Percentiles rank a stretch among this genome's conserved stretches.
Evolutionary conservation across 2,888 invertebrate genomes (phyloP).

Genomic region (Hololepta plana): DNA sequence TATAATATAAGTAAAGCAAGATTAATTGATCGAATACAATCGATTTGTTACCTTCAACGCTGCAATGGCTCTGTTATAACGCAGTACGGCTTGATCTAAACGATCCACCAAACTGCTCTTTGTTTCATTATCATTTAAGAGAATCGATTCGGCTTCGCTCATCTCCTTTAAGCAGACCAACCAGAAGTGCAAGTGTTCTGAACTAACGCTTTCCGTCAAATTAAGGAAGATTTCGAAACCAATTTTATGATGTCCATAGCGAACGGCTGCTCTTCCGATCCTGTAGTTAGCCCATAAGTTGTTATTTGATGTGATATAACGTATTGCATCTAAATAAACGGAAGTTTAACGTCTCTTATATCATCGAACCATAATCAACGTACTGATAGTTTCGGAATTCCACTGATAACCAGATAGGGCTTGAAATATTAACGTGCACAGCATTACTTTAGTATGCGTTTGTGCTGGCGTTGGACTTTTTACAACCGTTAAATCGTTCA

Average conservation of each 20-base stretch:
- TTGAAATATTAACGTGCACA: constrained; percentile 72
- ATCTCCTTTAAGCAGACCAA: constrained; percentile 61
- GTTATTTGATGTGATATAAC: constrained; percentile 22
- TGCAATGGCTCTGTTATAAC: constrained; percentile 47
- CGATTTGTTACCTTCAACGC: constrained; percentile 29
- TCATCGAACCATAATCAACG: no score
- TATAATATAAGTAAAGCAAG: constrained; percentile 14
- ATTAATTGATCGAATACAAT: constrained; percentile 2
- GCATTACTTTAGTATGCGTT: constrained; percentile 46
- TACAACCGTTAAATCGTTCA: constrained; percentile 22
- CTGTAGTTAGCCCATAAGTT: constrained; percentile 76
- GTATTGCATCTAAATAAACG: neutral
- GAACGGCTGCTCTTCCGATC: constrained; percentile 64
- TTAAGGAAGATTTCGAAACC: constrained; percentile 36
- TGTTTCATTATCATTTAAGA: constrained; percentile 26
- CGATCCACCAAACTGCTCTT: constrained; percentile 25
- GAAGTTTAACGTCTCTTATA: no score
- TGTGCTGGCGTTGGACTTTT: constrained; percentile 19
- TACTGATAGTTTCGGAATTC: constrained; percentile 36
- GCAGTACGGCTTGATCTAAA: constrained; percentile 35
- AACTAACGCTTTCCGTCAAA: constrained; percentile 43
- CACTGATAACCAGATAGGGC: constrained; percentile 54
- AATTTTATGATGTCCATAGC: constrained; percentile 53
- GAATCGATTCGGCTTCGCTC: constrained; percentile 51
- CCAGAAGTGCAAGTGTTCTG: constrained; percentile 83